A percentile compares a stretch with the other conserved stretches of the same genome.
These are phyloP conservation scores for Pongo abelii DNA, from an alignment of 2,113 vertebrate genomes.

Conservation along the genomic window DNA sequence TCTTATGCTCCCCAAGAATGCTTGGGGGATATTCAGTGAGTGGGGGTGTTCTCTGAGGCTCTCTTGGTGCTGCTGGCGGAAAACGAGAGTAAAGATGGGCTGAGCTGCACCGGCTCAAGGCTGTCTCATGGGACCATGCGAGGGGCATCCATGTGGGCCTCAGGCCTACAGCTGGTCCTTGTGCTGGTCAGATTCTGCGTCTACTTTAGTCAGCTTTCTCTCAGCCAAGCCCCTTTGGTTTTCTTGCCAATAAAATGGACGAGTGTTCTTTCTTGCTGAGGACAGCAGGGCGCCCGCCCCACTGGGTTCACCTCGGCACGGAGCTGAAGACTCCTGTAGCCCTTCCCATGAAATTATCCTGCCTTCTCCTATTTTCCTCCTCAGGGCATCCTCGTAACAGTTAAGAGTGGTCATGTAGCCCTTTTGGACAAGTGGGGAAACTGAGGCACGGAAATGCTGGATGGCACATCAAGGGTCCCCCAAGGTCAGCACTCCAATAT, in stretches of 20 bases:
- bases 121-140: neutral
- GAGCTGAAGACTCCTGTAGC: neutral
- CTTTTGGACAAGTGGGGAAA: neutral
- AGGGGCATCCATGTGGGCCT: neutral
- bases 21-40: neutral
- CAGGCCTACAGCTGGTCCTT: neutral
- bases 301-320: accelerated
- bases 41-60: neutral
- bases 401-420: too few relatives aligned
- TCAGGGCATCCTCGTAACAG: neutral
- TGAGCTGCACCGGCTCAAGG: accelerated
- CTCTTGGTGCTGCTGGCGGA: accelerated
- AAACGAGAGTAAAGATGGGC: neutral
- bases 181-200: neutral
- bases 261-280: neutral
- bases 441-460: neutral
- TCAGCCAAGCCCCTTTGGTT: neutral
- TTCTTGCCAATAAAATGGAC: neutral
- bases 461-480: too few relatives aligned
- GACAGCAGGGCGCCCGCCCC: neutral
- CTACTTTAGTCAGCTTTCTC: too few relatives aligned
- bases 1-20: neutral
- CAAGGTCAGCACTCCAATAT: too few relatives aligned
- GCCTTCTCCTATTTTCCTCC: neutral
- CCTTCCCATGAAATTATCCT: neutral